Evolutionary conservation across 37 sponge, comb jelly and placozoan genomes (phyloP).

Genomic region (Trichoplax adhaerens): DNA sequence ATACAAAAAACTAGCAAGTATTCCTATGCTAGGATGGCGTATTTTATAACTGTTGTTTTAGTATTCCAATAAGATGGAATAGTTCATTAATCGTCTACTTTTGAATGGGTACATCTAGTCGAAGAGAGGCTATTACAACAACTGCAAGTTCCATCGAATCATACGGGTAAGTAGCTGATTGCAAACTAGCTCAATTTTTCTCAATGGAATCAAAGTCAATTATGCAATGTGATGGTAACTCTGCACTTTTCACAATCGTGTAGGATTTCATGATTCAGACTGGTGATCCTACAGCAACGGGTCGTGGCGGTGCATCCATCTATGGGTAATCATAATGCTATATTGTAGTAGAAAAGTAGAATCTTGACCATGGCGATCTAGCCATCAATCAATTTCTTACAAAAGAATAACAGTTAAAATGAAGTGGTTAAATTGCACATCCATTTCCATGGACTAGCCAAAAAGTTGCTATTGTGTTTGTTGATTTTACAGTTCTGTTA

Average conservation of each 20-base stretch:
- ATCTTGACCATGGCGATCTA: no score
- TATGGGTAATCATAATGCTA: conserved; percentile 35
- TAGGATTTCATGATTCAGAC: conserved; percentile 94
- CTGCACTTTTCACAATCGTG: not conserved
- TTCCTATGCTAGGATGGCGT: not conserved
- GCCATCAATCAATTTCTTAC: no score
- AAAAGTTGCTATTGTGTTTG: no score
- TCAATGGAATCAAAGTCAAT: no score
- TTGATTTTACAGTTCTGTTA: no score
- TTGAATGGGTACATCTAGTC: conserved; percentile 21
- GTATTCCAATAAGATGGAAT: no score
- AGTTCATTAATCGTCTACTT: not conserved
- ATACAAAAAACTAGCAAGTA: not conserved
- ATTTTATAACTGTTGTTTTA: no score
- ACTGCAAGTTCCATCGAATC: conserved; percentile 84
- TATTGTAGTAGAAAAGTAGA: not conserved
- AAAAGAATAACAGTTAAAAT: no score
- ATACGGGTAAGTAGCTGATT: conserved; percentile 39
- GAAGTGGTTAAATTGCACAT: no score
- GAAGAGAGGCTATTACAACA: conserved; percentile 65
- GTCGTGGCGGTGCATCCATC: conserved; percentile 93
- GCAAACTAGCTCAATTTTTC: not conserved
- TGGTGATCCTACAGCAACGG: conserved; percentile 97
- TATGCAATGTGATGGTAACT: no score
- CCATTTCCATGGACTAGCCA: no score